Conservation (phyloP, 1,140 invertebrate genomes). For the Pygmarrhopalites habei region DNA sequence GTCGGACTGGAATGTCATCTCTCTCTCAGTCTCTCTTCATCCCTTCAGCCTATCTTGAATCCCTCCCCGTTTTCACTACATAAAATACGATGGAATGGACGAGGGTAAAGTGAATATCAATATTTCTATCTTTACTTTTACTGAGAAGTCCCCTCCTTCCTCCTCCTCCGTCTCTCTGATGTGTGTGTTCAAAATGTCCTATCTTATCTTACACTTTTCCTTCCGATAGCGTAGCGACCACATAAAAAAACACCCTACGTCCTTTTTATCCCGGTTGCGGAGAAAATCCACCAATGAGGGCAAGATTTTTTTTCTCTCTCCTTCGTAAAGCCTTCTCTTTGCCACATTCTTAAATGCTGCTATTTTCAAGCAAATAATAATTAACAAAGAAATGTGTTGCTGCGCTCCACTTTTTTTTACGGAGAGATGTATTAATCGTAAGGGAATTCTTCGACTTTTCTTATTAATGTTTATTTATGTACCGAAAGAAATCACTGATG, state of each 20-base stretch:
- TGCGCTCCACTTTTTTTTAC: no score
- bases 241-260: not conserved
- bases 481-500: no score
- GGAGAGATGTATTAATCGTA: no score
- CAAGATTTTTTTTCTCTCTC: no score
- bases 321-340: no score
- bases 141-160: not conserved
- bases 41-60: not conserved
- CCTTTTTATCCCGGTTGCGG: not conserved
- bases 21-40: not conserved
- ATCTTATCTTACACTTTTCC: not conserved
- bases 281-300: no score
- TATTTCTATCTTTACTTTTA: not conserved
- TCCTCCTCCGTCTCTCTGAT: not conserved
- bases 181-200: not conserved
- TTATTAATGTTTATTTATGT: no score
- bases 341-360: no score
- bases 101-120: conserved; percentile 11
- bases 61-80: not conserved
- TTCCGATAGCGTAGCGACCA: not conserved
- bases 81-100: no score
- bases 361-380: no score
- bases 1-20: not conserved
- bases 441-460: no score
- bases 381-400: no score